Conservation (phyloP, 2,888 invertebrate genomes). For the Spilarctia lutea region DNA sequence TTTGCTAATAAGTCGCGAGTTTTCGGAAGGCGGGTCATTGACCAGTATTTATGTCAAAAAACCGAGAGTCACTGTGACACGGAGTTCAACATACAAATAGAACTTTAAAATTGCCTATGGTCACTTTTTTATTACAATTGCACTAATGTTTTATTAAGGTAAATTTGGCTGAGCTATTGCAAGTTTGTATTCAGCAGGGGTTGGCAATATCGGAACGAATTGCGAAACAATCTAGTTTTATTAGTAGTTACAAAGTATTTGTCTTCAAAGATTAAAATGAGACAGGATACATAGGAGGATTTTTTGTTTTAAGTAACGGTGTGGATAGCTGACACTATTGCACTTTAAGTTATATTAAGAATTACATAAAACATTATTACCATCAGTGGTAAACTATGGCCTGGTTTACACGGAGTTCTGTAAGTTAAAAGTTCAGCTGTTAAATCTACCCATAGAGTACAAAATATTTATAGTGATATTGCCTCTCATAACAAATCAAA, state of each 20-base stretch:
- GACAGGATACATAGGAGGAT: background rate
- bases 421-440: too few relatives aligned
- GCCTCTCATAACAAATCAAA: background rate
- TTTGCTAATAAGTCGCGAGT: slow-evolving; percentile 61
- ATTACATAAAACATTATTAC: too few relatives aligned
- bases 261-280: background rate
- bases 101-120: slow-evolving; percentile 3
- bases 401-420: too few relatives aligned
- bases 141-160: background rate
- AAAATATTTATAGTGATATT: too few relatives aligned
- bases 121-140: background rate
- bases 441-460: too few relatives aligned
- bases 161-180: background rate
- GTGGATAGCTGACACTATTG: too few relatives aligned
- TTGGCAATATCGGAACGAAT: background rate
- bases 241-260: background rate
- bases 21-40: slow-evolving; percentile 64
- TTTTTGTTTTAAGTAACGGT: background rate
- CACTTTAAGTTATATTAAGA: too few relatives aligned
- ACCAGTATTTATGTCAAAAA: slow-evolving; percentile 68
- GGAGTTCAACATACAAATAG: slow-evolving; percentile 25
- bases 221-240: background rate
- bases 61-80: slow-evolving; percentile 67
- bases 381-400: too few relatives aligned
- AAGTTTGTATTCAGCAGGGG: background rate